Conservation (phyloP, 37 sponge, comb jelly and placozoan genomes). For the Crambe crambe region DNA sequence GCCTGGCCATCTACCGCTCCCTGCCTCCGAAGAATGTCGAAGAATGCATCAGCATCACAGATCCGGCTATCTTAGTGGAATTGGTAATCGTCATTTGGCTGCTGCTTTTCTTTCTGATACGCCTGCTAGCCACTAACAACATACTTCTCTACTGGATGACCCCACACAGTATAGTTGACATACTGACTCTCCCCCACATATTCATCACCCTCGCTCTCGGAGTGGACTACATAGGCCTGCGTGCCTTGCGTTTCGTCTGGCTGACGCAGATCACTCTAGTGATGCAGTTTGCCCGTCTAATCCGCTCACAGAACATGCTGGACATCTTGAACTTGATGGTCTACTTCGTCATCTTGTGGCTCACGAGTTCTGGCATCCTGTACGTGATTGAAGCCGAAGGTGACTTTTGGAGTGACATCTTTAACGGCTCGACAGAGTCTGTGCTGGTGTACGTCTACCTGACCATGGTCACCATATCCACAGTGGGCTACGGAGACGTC, state of each 20-base stretch:
- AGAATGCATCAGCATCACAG: neutral
- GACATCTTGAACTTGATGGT: conserved; percentile 26
- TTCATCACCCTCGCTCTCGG: conserved; percentile 42
- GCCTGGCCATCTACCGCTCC: conserved; percentile 4
- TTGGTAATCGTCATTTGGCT: conserved; percentile 19
- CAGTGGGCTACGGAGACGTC: conserved; percentile 89
- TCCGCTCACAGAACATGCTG: conserved; percentile 9
- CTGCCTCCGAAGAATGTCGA: conserved; percentile 1
- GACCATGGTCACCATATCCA: conserved; percentile 79
- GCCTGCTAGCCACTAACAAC: conserved; percentile 36
- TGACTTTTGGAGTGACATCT: conserved; percentile 68
- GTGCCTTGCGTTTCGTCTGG: conserved; percentile 58
- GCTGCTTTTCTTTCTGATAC: conserved; percentile 23
- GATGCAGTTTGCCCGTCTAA: conserved; percentile 16
- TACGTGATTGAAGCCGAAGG: conserved; percentile 73
- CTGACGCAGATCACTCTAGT: conserved; percentile 37
- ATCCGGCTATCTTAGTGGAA: conserved; percentile 26
- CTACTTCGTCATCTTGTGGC: conserved; percentile 48
- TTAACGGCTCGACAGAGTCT: neutral
- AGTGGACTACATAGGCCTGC: conserved; percentile 67
- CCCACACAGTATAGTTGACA: conserved; percentile 52
- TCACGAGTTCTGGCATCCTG: conserved; percentile 63
- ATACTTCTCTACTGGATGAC: conserved; percentile 48
- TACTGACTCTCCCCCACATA: conserved; percentile 66
- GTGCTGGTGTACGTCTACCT: conserved; percentile 60